Percentiles rank a stretch among this genome's conserved stretches.
These are phyloP conservation scores for Drosophila ironensis DNA, from an alignment of 1,140 invertebrate genomes.

Conservation along the genomic window DNA sequence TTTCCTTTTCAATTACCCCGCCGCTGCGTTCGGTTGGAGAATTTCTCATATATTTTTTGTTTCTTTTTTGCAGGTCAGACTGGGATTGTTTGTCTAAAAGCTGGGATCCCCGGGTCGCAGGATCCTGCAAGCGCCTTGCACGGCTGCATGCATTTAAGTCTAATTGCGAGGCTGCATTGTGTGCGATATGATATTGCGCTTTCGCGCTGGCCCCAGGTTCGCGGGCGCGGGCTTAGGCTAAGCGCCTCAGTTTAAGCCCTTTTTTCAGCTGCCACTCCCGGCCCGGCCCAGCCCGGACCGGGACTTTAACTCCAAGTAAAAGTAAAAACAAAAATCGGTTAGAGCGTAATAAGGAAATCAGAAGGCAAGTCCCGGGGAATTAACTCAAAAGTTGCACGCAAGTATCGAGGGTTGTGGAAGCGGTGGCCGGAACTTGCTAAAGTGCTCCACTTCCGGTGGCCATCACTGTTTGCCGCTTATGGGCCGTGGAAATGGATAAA, in stretches of 20 bases:
- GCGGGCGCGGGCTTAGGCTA: constrained; percentile 52
- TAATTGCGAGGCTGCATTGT: constrained; percentile 65
- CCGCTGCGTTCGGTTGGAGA: constrained; percentile 62
- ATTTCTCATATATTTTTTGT: constrained; percentile 56
- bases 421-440: constrained; percentile 31
- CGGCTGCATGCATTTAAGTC: constrained; percentile 69
- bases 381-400: constrained; percentile 40
- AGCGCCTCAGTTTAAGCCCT: constrained; percentile 55
- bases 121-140: constrained; percentile 30
- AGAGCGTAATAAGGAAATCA: constrained; percentile 49
- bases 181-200: constrained; percentile 63
- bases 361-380: constrained; percentile 39
- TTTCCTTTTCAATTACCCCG: constrained; percentile 75
- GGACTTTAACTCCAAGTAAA: no score
- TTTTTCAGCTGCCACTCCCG: constrained; percentile 47
- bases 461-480: neutral
- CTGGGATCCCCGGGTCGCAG: neutral
- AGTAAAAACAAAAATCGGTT: no score
- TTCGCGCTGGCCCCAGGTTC: constrained; percentile 41
- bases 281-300: no score
- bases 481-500: constrained; percentile 21
- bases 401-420: constrained; percentile 34
- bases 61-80: constrained; percentile 38
- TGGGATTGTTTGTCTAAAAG: constrained; percentile 59
- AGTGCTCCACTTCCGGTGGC: constrained; percentile 27